A percentile compares a stretch with the other conserved stretches of the same genome.
phyloP scores from a whole-genome alignment of 37 sponge, comb jelly and placozoan species.

The Haliclona indistincta region DNA sequence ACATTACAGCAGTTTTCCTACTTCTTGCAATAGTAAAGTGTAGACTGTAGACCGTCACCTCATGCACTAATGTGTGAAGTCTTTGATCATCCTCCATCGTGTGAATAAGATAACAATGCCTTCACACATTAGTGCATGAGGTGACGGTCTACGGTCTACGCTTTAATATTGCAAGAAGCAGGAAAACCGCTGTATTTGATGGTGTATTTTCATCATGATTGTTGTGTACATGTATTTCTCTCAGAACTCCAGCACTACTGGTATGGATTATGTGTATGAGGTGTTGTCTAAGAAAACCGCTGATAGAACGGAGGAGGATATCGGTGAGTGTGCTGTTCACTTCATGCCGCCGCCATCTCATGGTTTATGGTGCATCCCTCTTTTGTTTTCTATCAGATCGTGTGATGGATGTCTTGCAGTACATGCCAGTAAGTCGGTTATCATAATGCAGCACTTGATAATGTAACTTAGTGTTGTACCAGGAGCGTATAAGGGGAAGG shows the following conservation, averaged over 20 bases:
- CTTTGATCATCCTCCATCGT: too few species aligned
- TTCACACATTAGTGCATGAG: background rate
- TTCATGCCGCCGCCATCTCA: background rate
- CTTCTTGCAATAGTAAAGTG: too few species aligned
- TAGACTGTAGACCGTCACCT: too few species aligned
- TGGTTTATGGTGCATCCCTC: background rate
- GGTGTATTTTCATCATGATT: background rate
- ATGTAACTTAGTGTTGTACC: too few species aligned
- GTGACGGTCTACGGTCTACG: background rate
- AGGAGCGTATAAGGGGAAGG: too few species aligned
- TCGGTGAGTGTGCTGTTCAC: constrained; percentile 43
- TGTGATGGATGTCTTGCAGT: constrained; percentile 69
- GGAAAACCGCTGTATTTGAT: constrained; percentile 2
- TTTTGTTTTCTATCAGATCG: constrained; percentile 32
- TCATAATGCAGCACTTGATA: background rate
- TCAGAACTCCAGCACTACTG: constrained; percentile 25
- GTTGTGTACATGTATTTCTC: background rate
- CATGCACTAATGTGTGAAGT: too few species aligned
- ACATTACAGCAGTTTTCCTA: too few species aligned
- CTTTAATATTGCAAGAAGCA: background rate
- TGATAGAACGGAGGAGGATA: constrained; percentile 66
- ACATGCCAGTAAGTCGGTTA: constrained; percentile 52
- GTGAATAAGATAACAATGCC: too few species aligned
- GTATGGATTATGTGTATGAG: constrained; percentile 72
- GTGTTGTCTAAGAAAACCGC: constrained; percentile 60